A percentile compares a stretch with the other conserved stretches of the same genome.
Evolutionary conservation across 2,888 invertebrate genomes (phyloP).

Genomic region (Crematogaster levior): DNA sequence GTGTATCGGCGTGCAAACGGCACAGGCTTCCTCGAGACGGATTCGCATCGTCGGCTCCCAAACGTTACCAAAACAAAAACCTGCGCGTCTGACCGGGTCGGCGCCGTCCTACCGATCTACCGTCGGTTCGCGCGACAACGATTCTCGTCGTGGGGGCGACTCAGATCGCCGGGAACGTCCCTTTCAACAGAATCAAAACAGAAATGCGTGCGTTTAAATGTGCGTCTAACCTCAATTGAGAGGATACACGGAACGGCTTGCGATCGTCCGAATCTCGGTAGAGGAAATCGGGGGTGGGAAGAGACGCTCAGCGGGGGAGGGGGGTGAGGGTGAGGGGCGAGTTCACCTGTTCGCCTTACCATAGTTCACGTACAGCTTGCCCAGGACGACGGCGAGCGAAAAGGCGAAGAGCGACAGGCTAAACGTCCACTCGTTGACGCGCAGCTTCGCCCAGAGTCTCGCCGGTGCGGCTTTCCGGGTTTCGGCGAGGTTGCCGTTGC

Average conservation of each 20-base stretch:
- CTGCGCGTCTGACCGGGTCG: not conserved
- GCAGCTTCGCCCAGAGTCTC: slow-evolving; percentile 66
- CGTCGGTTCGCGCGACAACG: slow-evolving; percentile 16
- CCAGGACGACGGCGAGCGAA: slow-evolving; percentile 75
- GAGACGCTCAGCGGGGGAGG: not conserved
- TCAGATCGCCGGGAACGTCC: slow-evolving; percentile 23
- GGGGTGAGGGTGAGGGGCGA: not conserved
- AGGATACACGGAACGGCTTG: not conserved
- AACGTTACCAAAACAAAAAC: slow-evolving; percentile 39
- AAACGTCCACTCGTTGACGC: slow-evolving; percentile 78
- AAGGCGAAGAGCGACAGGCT: slow-evolving; percentile 73
- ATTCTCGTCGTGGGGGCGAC: slow-evolving; percentile 11
- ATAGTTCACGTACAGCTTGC: slow-evolving; percentile 77
- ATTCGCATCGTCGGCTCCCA: slow-evolving; percentile 20
- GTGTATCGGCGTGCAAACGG: not conserved
- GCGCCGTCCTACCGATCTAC: not conserved
- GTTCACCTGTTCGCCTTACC: slow-evolving; percentile 70
- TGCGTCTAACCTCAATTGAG: slow-evolving; percentile 26
- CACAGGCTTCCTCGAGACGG: slow-evolving; percentile 1
- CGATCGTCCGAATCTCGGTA: not conserved
- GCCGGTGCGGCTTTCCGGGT: not conserved
- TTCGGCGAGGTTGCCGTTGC: not conserved
- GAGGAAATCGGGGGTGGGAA: not conserved
- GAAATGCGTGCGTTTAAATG: not conserved
- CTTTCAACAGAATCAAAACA: slow-evolving; percentile 37